Evolutionary conservation across 30 jellyfish, hydroid and myxozoan genomes (phyloP).

Genomic region (Turritopsis rubra): DNA sequence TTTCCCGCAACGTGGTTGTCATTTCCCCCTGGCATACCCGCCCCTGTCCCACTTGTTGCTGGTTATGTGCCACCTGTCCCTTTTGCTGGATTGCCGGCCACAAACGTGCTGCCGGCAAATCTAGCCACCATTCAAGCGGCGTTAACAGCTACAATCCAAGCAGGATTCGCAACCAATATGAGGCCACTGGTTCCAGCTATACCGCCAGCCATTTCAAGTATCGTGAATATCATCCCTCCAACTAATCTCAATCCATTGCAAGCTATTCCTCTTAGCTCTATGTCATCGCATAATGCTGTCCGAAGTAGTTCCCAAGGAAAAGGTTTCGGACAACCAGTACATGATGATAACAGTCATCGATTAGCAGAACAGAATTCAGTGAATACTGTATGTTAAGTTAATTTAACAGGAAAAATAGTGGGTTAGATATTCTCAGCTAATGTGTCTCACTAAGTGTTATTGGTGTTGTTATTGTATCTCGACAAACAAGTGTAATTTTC

Average conservation of each 20-base stretch:
- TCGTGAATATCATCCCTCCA: neutral
- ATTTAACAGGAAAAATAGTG: neutral
- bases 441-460: too few relatives aligned
- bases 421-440: too few relatives aligned
- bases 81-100: neutral
- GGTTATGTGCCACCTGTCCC: neutral
- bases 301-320: too few relatives aligned
- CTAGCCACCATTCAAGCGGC: neutral
- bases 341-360: neutral
- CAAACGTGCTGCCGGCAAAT: neutral
- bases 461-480: too few relatives aligned
- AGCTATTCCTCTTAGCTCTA: neutral
- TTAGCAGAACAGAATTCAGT: neutral
- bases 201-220: too few relatives aligned
- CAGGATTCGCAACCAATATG: neutral
- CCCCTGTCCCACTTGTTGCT: neutral
- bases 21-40: neutral
- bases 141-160: neutral
- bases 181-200: neutral
- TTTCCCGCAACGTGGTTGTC: neutral
- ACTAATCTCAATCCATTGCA: neutral
- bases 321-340: neutral
- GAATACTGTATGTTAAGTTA: neutral
- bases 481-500: too few relatives aligned
- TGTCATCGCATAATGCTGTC: neutral